Conservation (phyloP, 2,113 vertebrate genomes). For the Saguinus imperator region DNA sequence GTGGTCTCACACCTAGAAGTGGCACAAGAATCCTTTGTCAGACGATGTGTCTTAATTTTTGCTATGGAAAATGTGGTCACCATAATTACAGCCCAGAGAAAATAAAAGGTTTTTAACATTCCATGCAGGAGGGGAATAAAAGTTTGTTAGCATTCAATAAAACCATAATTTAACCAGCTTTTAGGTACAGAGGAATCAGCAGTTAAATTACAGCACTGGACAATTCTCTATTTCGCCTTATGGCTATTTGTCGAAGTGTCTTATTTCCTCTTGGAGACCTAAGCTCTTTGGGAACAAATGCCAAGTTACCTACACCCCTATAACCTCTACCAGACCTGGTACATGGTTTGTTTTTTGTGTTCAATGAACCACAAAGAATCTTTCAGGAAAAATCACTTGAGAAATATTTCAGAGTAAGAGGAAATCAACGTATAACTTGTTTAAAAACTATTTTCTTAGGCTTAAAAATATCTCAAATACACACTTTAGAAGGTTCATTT, state of each 20-base stretch:
- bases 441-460: conserved; percentile 47
- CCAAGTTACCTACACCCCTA: not conserved
- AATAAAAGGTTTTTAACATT: conserved; percentile 54
- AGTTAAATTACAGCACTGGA: conserved; percentile 26
- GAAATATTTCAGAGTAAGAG: conserved; percentile 50
- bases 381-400: conserved; percentile 64
- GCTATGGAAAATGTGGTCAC: conserved; percentile 70
- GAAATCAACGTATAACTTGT: conserved; percentile 63
- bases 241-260: not conserved
- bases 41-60: conserved; percentile 53
- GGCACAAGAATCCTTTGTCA: conserved; percentile 73
- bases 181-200: conserved; percentile 32
- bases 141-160: conserved; percentile 61
- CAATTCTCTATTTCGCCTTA: conserved; percentile 33
- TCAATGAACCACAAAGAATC: conserved; percentile 60
- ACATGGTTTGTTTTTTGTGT: conserved; percentile 48
- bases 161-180: conserved; percentile 58
- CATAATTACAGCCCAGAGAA: conserved; percentile 67
- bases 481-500: conserved; percentile 31
- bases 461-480: conserved; percentile 27
- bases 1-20: conserved; percentile 69
- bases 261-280: conserved; percentile 27
- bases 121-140: not conserved
- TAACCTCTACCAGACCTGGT: not conserved
- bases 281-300: conserved; percentile 15